Evolutionary conservation across 2,888 invertebrate species (phyloP).

Genomic region (Drosophila anomalata): DNA sequence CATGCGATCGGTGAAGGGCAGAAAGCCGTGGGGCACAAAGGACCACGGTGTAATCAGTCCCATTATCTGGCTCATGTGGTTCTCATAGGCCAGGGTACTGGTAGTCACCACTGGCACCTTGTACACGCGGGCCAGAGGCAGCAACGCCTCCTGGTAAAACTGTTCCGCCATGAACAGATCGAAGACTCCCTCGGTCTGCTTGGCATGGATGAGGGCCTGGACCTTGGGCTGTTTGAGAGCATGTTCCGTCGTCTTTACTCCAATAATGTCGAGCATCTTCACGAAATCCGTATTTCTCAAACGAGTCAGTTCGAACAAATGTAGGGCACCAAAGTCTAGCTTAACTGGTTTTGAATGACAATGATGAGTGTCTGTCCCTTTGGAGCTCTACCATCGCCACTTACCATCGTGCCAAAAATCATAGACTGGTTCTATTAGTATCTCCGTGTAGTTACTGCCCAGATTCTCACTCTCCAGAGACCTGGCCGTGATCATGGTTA

Average conservation of each 20-base stretch:
- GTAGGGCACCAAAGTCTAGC: conserved; percentile 68
- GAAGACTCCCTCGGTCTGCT: conserved; percentile 76
- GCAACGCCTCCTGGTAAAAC: conserved; percentile 84
- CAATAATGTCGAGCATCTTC: conserved; percentile 80
- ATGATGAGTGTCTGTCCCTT: neutral
- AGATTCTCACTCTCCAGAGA: conserved; percentile 69
- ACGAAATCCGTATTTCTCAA: conserved; percentile 71
- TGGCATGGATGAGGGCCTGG: conserved; percentile 77
- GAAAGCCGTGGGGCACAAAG: conserved; percentile 84
- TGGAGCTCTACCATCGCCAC: neutral
- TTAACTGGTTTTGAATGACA: conserved; percentile 65
- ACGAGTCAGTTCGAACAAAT: conserved; percentile 78
- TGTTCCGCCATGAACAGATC: conserved; percentile 84
- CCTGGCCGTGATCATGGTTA: conserved; percentile 79
- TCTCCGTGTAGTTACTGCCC: conserved; percentile 81
- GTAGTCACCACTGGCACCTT: conserved; percentile 83
- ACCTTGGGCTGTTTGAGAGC: conserved; percentile 80
- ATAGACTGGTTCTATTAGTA: conserved; percentile 81
- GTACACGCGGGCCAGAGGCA: conserved; percentile 82
- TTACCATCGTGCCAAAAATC: conserved; percentile 80
- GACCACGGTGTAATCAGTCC: conserved; percentile 85
- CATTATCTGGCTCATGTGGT: conserved; percentile 84
- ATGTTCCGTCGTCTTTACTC: conserved; percentile 78
- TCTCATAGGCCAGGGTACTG: conserved; percentile 83
- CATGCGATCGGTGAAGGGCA: conserved; percentile 84